Evolutionary conservation across 2,888 invertebrate genomes (phyloP).

Genomic region (Pyralis farinalis): DNA sequence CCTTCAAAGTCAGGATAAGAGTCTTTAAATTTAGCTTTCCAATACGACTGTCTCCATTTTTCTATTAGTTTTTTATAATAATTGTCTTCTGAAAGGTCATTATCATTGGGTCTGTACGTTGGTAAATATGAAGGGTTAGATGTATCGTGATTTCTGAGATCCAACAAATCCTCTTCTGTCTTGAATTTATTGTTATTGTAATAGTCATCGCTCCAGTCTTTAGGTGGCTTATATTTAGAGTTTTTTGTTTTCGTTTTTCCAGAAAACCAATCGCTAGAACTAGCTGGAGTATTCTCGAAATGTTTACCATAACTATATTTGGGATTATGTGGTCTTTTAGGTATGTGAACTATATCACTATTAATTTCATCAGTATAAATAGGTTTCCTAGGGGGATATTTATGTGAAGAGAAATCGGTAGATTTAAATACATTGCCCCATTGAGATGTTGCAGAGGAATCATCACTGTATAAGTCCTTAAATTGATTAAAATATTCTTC

Average conservation of each 20-base stretch:
- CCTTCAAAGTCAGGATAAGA: conserved; percentile 53
- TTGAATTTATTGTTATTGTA: conserved; percentile 49
- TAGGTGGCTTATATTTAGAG: conserved; percentile 34
- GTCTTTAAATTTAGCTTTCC: conserved; percentile 63
- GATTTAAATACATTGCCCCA: conserved; percentile 61
- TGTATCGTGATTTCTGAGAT: conserved; percentile 63
- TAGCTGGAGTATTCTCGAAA: conserved; percentile 39
- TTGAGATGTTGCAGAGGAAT: conserved; percentile 44
- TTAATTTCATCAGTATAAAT: conserved; percentile 37
- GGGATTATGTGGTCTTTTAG: conserved; percentile 42
- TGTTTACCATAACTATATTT: conserved; percentile 42
- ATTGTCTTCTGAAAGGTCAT: conserved; percentile 43
- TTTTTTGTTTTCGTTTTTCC: conserved; percentile 43
- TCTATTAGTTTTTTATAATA: conserved; percentile 63
- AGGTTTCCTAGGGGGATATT: conserved; percentile 43
- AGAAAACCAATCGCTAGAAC: conserved; percentile 31
- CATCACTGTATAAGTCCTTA: conserved; percentile 45
- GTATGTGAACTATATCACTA: conserved; percentile 61
- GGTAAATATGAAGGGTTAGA: conserved; percentile 60
- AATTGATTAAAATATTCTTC: conserved; percentile 50
- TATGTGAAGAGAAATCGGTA: conserved; percentile 44
- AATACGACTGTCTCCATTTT: conserved; percentile 67
- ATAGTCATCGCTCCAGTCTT: conserved; percentile 55
- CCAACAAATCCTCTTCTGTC: conserved; percentile 69
- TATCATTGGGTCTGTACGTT: conserved; percentile 42